Conservation (phyloP, 1,140 invertebrate genomes). For the Polyergus mexicanus region DNA sequence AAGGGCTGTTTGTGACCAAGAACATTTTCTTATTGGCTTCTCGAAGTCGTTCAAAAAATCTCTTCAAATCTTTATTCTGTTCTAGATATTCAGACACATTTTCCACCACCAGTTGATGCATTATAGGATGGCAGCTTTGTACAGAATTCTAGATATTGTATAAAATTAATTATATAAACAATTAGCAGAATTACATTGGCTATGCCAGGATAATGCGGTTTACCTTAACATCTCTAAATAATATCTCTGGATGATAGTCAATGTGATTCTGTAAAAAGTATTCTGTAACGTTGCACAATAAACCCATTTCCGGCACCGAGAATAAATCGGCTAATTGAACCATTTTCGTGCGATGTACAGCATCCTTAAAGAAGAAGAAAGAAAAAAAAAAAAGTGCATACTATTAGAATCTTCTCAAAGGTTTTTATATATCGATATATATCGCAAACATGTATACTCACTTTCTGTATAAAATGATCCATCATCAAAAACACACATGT, state of each 20-base stretch:
- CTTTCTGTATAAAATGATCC: slow-evolving; percentile 78
- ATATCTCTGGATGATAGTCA: slow-evolving; percentile 97
- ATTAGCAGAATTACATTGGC: background rate
- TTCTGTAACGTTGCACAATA: slow-evolving; percentile 97
- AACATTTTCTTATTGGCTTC: slow-evolving; percentile 95
- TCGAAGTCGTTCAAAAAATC: slow-evolving; percentile 92
- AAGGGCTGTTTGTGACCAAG: slow-evolving; percentile 98
- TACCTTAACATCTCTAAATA: slow-evolving; percentile 98
- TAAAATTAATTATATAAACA: slow-evolving; percentile 33
- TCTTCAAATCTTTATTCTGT: slow-evolving; percentile 91
- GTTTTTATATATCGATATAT: background rate
- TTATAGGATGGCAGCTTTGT: slow-evolving; percentile 95
- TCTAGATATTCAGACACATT: slow-evolving; percentile 94
- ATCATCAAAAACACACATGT: slow-evolving; percentile 72
- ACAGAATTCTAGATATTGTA: slow-evolving; percentile 91
- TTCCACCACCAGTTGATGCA: slow-evolving; percentile 95
- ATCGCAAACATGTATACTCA: slow-evolving; percentile 61
- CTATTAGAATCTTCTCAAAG: background rate
- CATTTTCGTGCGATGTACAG: slow-evolving; percentile 90
- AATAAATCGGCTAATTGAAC: slow-evolving; percentile 98
- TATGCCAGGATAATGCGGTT: slow-evolving; percentile 58
- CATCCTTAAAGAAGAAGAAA: slow-evolving; percentile 79
- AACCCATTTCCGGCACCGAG: slow-evolving; percentile 97
- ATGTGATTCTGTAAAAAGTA: slow-evolving; percentile 96
- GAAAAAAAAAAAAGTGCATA: background rate